These are phyloP conservation scores for Mongoloraphidia duomilia DNA, from an alignment of 2,888 invertebrate species.

Conservation along the genomic window DNA sequence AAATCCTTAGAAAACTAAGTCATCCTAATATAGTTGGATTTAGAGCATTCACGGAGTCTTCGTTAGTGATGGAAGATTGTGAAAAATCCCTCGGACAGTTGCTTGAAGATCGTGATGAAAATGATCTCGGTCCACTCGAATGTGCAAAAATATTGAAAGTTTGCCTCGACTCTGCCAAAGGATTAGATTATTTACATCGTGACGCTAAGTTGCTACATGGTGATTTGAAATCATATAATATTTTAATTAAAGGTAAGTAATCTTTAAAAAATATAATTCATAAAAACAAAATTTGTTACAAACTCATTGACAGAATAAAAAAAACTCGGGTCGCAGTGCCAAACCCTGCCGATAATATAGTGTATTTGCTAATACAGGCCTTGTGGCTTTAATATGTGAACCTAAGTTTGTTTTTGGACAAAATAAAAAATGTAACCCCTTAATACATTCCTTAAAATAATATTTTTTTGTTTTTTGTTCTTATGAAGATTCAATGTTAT, in stretches of 20 bases:
- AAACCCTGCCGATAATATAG: no score
- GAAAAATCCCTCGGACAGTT: conserved; percentile 55
- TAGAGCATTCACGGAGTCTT: conserved; percentile 36
- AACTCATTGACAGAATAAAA: no score
- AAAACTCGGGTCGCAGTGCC: no score
- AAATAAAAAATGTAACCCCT: no score
- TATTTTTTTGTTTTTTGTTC: no score
- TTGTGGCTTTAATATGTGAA: no score
- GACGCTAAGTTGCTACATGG: conserved; percentile 59
- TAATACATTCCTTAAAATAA: no score
- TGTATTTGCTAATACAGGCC: no score
- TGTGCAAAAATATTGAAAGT: conserved; percentile 49
- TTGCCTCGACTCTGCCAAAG: conserved; percentile 49
- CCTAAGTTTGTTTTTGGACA: no score
- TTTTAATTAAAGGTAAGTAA: conserved; percentile 48
- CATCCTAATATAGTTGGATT: conserved; percentile 80
- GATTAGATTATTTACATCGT: conserved; percentile 63
- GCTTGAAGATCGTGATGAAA: conserved; percentile 51
- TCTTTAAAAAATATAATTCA: no score
- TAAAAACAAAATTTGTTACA: no score
- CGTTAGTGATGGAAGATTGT: conserved; percentile 67
- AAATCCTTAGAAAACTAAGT: conserved; percentile 47
- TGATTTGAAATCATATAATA: conserved; percentile 72
- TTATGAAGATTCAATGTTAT: no score
- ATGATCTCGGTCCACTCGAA: conserved; percentile 41